A percentile compares a stretch with the other conserved stretches of the same genome.
Evolutionary conservation across 1,140 invertebrate genomes (phyloP).

Genomic region (Chironomus striatipennis): DNA sequence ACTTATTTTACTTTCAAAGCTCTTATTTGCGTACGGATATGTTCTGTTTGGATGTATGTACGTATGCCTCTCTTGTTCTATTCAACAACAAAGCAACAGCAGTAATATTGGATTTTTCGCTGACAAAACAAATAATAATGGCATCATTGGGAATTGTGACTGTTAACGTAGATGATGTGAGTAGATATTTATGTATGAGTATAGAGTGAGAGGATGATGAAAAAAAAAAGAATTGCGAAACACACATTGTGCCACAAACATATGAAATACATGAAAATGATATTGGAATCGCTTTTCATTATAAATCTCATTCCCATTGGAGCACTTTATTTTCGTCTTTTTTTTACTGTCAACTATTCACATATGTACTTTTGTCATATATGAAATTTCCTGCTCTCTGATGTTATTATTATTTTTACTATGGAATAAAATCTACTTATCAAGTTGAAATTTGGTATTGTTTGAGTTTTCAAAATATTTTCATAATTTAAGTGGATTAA

Average conservation of each 20-base stretch:
- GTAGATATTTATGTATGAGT: no score
- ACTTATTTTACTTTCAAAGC: background rate
- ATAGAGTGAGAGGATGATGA: no score
- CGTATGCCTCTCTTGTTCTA: background rate
- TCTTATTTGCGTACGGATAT: background rate
- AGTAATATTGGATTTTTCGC: conserved; percentile 13
- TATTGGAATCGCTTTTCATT: conserved; percentile 13
- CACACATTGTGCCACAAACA: no score
- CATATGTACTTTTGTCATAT: no score
- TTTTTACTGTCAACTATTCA: background rate
- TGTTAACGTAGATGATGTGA: conserved; percentile 1
- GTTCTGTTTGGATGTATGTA: background rate
- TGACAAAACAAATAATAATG: conserved; percentile 14
- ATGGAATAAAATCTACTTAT: no score
- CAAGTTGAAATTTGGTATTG: no score
- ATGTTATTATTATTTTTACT: no score
- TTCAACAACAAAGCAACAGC: background rate
- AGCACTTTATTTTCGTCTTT: background rate
- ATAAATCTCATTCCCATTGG: conserved; percentile 7
- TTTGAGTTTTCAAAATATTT: no score
- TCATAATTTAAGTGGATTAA: no score
- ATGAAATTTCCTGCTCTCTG: no score
- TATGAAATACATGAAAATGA: background rate
- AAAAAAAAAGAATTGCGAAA: no score
- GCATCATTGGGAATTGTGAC: conserved; percentile 11